Evolutionary conservation across 1,140 invertebrate genomes (phyloP), one percentile per base, ranked within the genome.

Genomic region (Subanguina moxae): DNA sequence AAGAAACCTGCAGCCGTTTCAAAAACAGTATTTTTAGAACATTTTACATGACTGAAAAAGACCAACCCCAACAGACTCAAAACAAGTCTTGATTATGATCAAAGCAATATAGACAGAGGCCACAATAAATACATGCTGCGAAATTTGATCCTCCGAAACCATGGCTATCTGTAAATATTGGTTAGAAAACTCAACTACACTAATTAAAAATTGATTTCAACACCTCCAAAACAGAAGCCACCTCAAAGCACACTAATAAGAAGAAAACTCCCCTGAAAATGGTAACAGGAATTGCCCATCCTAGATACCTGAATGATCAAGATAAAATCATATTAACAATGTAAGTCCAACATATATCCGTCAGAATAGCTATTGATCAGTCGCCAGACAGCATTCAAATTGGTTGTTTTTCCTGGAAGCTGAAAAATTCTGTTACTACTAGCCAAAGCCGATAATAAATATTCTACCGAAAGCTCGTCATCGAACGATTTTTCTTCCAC

Each of bases 61-160:
- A 52, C 78, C 38, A 15, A 76, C 78, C 13, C 75, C 75, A 48
- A 77, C 74, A 21, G 75, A 67, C 45, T 77, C 75, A 65, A 77
- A 77, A 21, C 77, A 77, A 30, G 75, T 77, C 63, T 77, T 77
- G 25, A 77, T 71, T 45, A 77, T 80, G 48, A 80, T 77, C 9
- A 77, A 46, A 19, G 75, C 75, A 28, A 69, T 72, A 38, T 80
- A 77, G 59, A 80, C 59, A n/a, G 71, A 62, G 8, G 69, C 75
- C 19, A 80, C 65, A 30, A 68, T 73, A 48, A 77, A 78, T 17
- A 77, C 43, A 32, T 65, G 71, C 46, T 78, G 71, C 1, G 69
- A 61, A 1, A 78, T 21, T 48, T 78, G 21, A 5, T 77, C 68
- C 27, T 65, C 57, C 15, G 78, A 61, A 15, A 61, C 65, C 64